These are phyloP conservation scores for Trididemnum nubilum DNA, from an alignment of 23 tunicate species.

Conservation along the genomic window DNA sequence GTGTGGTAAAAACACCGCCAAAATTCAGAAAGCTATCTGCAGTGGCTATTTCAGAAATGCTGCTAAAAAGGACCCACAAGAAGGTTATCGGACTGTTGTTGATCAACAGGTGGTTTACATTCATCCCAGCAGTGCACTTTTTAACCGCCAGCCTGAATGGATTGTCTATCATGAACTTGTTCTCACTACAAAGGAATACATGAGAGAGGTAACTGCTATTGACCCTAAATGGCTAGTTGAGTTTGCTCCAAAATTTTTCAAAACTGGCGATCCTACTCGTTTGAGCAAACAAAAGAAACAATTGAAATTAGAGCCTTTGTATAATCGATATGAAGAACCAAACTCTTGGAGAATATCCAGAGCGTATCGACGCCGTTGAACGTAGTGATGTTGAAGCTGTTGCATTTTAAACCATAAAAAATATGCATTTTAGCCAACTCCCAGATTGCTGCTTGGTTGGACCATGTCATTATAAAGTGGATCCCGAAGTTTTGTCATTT, in stretches of 20 bases:
- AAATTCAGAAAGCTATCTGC: conserved; percentile 93
- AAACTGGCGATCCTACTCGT: conserved; percentile 93
- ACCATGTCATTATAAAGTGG: too few species aligned
- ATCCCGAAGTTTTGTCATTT: too few species aligned
- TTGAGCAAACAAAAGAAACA: conserved; percentile 97
- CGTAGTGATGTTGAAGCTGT: too few species aligned
- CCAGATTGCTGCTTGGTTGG: too few species aligned
- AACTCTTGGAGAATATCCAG: conserved; percentile 97
- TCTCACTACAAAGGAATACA: conserved; percentile 97
- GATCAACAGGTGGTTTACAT: conserved; percentile 97
- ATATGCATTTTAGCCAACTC: too few species aligned
- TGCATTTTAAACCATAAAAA: too few species aligned
- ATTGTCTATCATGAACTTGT: conserved; percentile 96
- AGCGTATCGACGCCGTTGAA: conserved; percentile 80
- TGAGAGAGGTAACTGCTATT: conserved; percentile 95
- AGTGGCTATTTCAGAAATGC: conserved; percentile 96
- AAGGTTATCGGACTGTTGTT: conserved; percentile 90
- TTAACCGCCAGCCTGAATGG: conserved; percentile 97
- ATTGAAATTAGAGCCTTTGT: conserved; percentile 83
- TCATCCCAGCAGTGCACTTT: conserved; percentile 95
- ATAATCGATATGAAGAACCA: conserved; percentile 96
- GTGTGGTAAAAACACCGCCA: conserved; percentile 91
- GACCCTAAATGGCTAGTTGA: conserved; percentile 98
- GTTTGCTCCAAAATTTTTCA: conserved; percentile 96
- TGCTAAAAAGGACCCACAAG: conserved; percentile 98